These are phyloP conservation scores for Todus mexicanus DNA, from an alignment of 2,797 vertebrate species.

Conservation along the genomic window DNA sequence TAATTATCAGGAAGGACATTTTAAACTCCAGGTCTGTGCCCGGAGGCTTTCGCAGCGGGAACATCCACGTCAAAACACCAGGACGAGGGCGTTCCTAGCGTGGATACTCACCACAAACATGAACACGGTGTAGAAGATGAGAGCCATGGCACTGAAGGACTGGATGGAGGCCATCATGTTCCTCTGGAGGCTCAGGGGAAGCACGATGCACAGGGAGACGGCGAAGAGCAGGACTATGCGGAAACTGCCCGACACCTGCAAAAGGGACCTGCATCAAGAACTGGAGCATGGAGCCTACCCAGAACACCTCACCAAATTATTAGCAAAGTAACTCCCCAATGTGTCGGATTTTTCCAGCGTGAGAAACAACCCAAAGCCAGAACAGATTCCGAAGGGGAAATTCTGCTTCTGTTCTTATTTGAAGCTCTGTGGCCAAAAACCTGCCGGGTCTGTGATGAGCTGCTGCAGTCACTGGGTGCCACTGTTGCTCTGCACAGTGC, in stretches of 20 bases:
- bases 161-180: conserved; percentile 99
- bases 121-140: conserved; percentile 94
- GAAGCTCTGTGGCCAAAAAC: background rate
- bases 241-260: conserved; percentile 85
- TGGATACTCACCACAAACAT: conserved; percentile 91
- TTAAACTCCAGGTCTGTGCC: background rate
- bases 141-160: conserved; percentile 98
- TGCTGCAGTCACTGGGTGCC: conserved; percentile 64
- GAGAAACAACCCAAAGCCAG: background rate
- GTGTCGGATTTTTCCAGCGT: fast-evolving
- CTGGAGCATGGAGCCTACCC: background rate
- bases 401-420: background rate
- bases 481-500: conserved; percentile 61
- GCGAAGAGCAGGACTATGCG: conserved; percentile 86
- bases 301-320: fast-evolving
- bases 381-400: background rate
- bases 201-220: conserved; percentile 91
- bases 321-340: fast-evolving
- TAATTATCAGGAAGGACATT: background rate
- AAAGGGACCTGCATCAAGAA: background rate
- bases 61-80: background rate
- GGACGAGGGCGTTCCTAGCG: background rate
- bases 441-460: conserved; percentile 51
- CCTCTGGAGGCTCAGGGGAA: conserved; percentile 95
- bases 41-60: background rate